Base-by-base conservation (phyloP, 2,888 invertebrate species). In the Ophion costatus region DNA sequence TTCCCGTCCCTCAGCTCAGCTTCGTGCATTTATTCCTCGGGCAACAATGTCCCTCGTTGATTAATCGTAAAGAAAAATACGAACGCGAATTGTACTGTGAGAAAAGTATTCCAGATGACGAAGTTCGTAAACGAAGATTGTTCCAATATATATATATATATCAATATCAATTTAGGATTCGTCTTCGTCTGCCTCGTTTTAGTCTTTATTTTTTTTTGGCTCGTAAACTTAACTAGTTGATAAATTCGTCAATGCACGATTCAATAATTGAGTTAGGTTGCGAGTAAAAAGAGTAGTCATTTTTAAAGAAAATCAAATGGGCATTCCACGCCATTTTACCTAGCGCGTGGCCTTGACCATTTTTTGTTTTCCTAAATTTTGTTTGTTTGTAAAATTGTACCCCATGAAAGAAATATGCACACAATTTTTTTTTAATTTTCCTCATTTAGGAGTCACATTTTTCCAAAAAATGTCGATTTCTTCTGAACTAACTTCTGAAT, bases 221-320 rank as follows among this genome's bases (percentile, higher is more conserved):
- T 76, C 76, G 82, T 87, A 84, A 88, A 87, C 76, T 88, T 88
- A 88, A 91, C 88, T 90, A 91, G 88, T 83, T 90, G 90, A 87
- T 90, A 88, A 87, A 85, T 87, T 82, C 79, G 87, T 86, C 85
- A 85, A 82, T 82, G 87, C 71, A 88, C 78, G 85, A 83, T 79
- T 87, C 84, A 83, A 82, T 74, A 69, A 74, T 71, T 82, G 59
- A 85, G 85, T 90, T 89, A 90, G 85, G 79, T 86, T 86, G 81
- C 82, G 80, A 84, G 81, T 83, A 82, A 89, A 88, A 83, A 83
- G 82, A 85, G 79, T 88, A 89, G 76, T 81, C 71, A 84, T 83
- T 75, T 86, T 86, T 85, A 86, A 86, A 83, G 83, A 61, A 84
- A 83, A 45, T 45, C 45, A 14, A 2, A 17, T 45, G 14, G 3